Evolutionary conservation across 1,140 invertebrate genomes (phyloP), one percentile per base, ranked within the genome.

Genomic region (Trypoxylus dichotomus): DNA sequence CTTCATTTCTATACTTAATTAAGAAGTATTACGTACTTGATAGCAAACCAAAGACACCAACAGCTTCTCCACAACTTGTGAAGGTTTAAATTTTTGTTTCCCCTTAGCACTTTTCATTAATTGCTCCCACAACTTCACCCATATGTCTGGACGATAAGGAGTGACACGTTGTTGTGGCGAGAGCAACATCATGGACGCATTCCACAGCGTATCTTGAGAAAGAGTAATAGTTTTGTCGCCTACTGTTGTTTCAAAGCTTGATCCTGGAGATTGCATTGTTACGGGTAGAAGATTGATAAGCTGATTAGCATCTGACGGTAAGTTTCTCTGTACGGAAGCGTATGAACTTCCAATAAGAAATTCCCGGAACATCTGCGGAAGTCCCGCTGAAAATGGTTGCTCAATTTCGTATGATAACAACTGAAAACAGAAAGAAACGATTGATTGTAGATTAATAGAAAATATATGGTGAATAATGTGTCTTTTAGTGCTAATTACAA

Each of bases 101-200:
- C 89, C 89, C 77, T 89, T 89, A 75, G 88, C 88, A 76, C 85
- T 87, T 83, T 87, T 88, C 27, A 86, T 85, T 8, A 94, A 87
- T 78, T 91, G 89, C 75, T 93, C 92, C 93, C 94, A 95, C 27
- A 96, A 84, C 79, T 91, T 89, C 8, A 93, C 95, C 94, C 94
- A 96, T 68, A 94, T 90, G 84, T 96, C 94, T 63, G 91, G 90
- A 76, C 91, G 87, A 85, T 95, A 95, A 72, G 94, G 94, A 29
- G 93, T 90, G 24, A 95, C 87, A 74, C 94, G 89, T 83, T 95
- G 94, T 68, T 94, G 91, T 1, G 94, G 94, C 0, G 94, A 93
- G 27, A 96, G 86, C 21, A 96, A 86, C 91, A 95, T 94, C 82
- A 94, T 94, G 5, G 91, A 91, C 19, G 93, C 93, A 80, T 94